Percentiles rank a stretch among this genome's conserved stretches.
Evolutionary conservation across 2,113 vertebrate genomes (phyloP).

Genomic region (Barnardius zonarius): DNA sequence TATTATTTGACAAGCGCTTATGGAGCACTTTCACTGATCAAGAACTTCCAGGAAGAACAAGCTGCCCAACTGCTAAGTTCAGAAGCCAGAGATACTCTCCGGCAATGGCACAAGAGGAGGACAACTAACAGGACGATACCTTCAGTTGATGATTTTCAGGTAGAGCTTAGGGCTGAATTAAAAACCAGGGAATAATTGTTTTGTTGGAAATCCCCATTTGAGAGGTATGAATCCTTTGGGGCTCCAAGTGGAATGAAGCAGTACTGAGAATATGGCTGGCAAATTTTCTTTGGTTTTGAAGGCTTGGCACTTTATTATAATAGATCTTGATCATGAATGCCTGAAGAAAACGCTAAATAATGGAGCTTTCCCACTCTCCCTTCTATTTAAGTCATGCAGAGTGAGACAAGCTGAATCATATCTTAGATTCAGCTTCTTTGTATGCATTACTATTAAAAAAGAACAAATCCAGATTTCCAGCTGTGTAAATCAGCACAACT

Average conservation of each 20-base stretch:
- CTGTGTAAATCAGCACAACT: not conserved
- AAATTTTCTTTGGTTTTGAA: not conserved
- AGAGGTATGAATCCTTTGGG: not conserved
- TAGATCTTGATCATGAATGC: not conserved
- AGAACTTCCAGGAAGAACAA: constrained; percentile 97
- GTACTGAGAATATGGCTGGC: not conserved
- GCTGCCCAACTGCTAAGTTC: constrained; percentile 90
- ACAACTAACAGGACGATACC: constrained; percentile 85
- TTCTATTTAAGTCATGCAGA: not conserved
- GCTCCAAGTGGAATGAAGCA: not conserved
- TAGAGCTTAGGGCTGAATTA: constrained; percentile 32
- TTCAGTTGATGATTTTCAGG: constrained; percentile 95
- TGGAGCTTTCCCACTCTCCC: not conserved
- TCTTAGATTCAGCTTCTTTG: not conserved
- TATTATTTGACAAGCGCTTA: constrained; percentile 97
- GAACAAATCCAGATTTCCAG: not conserved
- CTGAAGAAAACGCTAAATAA: not conserved
- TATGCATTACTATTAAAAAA: not conserved
- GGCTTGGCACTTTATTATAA: not conserved
- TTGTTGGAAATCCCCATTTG: not conserved
- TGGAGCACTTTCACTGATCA: constrained; percentile 92
- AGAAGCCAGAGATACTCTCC: constrained; percentile 89
- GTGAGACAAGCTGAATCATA: not conserved
- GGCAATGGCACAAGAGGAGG: constrained; percentile 93
- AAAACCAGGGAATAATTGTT: not conserved